A percentile compares a stretch with the other conserved stretches of the same genome.
phyloP scores from a whole-genome alignment of 2,888 invertebrate species.

The Exephanes ischioxanthus region DNA sequence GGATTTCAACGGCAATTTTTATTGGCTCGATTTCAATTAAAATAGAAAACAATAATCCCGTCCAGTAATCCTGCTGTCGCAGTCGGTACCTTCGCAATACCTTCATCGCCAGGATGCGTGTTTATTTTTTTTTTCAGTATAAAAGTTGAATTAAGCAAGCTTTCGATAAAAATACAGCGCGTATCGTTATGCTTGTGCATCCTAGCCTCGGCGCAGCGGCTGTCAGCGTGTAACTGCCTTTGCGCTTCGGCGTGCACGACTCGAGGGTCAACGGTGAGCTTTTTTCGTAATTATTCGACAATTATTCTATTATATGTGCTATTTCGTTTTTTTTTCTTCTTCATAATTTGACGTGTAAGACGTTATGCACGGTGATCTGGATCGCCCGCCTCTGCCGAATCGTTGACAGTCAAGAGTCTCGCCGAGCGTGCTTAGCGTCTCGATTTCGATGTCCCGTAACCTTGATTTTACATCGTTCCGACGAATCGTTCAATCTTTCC shows the following conservation, averaged over 20 bases:
- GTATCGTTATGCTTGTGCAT: conserved; percentile 49
- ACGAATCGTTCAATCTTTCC: background rate
- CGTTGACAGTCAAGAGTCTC: conserved; percentile 23
- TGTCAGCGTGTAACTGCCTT: conserved; percentile 29
- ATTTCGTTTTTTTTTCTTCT: conserved; percentile 20
- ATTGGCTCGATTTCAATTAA: conserved; percentile 11
- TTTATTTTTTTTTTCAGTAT: conserved; percentile 58
- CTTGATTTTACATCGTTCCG: conserved; percentile 4
- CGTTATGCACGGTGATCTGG: conserved; percentile 44
- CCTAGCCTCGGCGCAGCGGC: conserved; percentile 23
- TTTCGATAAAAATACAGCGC: conserved; percentile 66
- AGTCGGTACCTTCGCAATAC: conserved; percentile 45
- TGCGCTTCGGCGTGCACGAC: conserved; percentile 46
- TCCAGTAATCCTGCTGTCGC: conserved; percentile 63
- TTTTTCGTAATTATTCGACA: conserved; percentile 34
- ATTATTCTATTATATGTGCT: conserved; percentile 24
- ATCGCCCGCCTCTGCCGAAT: conserved; percentile 37
- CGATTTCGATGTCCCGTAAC: background rate
- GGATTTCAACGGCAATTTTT: background rate
- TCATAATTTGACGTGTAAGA: conserved; percentile 41
- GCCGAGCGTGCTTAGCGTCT: conserved; percentile 9
- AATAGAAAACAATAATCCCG: conserved; percentile 34
- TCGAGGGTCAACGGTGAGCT: conserved; percentile 25
- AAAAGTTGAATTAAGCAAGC: conserved; percentile 67
- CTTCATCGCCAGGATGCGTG: conserved; percentile 63